phyloP scores from a whole-genome alignment of 2,888 invertebrate species.

The Mechanitis mazaeus region DNA sequence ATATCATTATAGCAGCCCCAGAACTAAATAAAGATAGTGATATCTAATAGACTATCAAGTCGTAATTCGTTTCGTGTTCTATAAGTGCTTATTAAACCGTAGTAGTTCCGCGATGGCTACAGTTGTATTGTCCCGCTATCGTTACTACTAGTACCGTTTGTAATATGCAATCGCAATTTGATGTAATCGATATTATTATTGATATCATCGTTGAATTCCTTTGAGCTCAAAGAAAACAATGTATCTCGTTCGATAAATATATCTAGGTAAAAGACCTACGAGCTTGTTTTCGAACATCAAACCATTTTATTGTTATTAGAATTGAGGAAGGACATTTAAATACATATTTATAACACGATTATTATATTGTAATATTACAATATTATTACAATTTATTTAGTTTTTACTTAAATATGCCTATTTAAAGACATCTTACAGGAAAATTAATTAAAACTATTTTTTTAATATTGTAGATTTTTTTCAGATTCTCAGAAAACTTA shows the following conservation, averaged over 20 bases:
- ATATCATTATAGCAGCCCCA: too few relatives aligned
- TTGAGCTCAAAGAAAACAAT: conserved; percentile 31
- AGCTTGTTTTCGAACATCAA: conserved; percentile 24
- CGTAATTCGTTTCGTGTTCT: too few relatives aligned
- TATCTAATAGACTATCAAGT: too few relatives aligned
- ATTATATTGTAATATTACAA: too few relatives aligned
- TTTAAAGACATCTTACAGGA: too few relatives aligned
- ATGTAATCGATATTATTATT: conserved; percentile 47
- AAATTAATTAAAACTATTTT: too few relatives aligned
- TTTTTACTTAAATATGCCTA: too few relatives aligned
- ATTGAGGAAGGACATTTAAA: too few relatives aligned
- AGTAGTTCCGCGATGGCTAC: conserved; percentile 42
- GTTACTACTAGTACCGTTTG: conserved; percentile 59
- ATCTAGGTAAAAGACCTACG: background rate
- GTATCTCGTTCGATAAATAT: conserved; percentile 8
- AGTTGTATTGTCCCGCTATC: conserved; percentile 59
- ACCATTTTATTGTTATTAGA: background rate
- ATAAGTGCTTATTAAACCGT: conserved; percentile 22
- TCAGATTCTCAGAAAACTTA: background rate
- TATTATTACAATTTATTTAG: too few relatives aligned
- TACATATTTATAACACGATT: too few relatives aligned
- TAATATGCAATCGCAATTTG: conserved; percentile 44
- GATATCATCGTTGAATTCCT: conserved; percentile 21
- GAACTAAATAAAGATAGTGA: too few relatives aligned
- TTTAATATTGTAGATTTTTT: too few relatives aligned